Conservation (phyloP, 2,797 vertebrate species). For the Pangasius krempfi region DNA sequence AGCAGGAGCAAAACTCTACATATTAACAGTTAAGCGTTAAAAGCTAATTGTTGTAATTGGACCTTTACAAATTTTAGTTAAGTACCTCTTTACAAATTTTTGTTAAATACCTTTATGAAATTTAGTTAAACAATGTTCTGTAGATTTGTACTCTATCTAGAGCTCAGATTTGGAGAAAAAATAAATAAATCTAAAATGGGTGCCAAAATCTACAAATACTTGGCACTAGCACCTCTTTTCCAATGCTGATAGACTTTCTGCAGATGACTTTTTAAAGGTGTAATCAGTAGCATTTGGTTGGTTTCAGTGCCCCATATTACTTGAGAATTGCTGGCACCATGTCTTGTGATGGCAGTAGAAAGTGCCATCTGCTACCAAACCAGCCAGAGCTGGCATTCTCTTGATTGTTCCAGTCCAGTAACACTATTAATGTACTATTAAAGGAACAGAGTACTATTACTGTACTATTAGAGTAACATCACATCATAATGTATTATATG, state of each 20-base stretch:
- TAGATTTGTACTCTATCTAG: not conserved
- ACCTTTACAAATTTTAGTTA: not conserved
- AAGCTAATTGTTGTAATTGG: not conserved
- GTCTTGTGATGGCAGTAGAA: slow-evolving; percentile 13
- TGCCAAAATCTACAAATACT: not conserved
- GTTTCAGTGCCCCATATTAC: slow-evolving; percentile 3
- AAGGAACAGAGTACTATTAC: not conserved
- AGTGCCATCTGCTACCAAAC: slow-evolving; percentile 29
- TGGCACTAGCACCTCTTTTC: not conserved
- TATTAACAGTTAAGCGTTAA: no score
- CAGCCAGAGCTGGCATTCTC: not conserved
- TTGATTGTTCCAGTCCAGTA: not conserved
- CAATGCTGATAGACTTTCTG: slow-evolving; percentile 16
- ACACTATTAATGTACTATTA: not conserved
- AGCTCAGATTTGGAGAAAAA: not conserved
- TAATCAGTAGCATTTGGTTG: slow-evolving; percentile 22
- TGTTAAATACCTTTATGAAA: not conserved
- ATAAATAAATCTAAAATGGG: not conserved
- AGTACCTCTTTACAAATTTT: not conserved
- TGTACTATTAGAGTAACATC: not conserved
- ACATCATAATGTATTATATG: not conserved
- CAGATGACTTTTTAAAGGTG: slow-evolving; percentile 25
- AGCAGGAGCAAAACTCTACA: not conserved
- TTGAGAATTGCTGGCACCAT: not conserved
- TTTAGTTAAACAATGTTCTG: not conserved